A percentile compares a stretch with the other conserved stretches of the same genome.
phyloP scores from a whole-genome alignment of 1,140 invertebrate genomes.

The Chelonus insularis region DNA sequence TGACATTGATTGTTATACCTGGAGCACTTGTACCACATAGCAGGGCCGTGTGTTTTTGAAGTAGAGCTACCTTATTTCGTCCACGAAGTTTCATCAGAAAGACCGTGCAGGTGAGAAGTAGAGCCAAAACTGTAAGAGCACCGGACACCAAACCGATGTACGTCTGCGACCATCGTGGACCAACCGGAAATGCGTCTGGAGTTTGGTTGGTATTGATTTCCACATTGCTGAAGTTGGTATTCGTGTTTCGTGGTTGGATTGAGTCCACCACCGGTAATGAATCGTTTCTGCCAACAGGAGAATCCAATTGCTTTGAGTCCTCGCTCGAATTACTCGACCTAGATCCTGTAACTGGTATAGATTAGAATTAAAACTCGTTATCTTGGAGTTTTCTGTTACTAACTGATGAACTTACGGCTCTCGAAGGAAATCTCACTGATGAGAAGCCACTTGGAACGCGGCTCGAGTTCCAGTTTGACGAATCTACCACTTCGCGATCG shows the following conservation, averaged over 20 bases:
- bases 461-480: constrained; percentile 77
- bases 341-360: constrained; percentile 12
- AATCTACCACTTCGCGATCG: constrained; percentile 75
- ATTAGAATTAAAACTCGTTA: no score
- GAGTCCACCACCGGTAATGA: constrained; percentile 49
- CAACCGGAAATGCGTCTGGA: constrained; percentile 65
- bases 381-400: no score
- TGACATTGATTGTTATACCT: constrained; percentile 69
- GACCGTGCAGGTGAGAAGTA: constrained; percentile 70
- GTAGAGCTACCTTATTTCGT: constrained; percentile 68
- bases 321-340: constrained; percentile 15
- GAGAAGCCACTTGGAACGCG: constrained; percentile 84
- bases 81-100: constrained; percentile 73
- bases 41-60: constrained; percentile 71
- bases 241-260: constrained; percentile 47
- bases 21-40: constrained; percentile 54
- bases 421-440: constrained; percentile 85
- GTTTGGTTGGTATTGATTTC: constrained; percentile 55
- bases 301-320: constrained; percentile 7
- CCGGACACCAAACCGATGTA: constrained; percentile 82
- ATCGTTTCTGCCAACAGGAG: constrained; percentile 51
- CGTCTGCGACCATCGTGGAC: constrained; percentile 66
- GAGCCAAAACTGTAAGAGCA: constrained; percentile 71
- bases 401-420: constrained; percentile 68
- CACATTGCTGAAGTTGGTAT: constrained; percentile 40